Percentiles rank a stretch among this genome's conserved stretches.
Conservation (phyloP, 2,797 vertebrate genomes). For the Coilia nasus region DNA sequence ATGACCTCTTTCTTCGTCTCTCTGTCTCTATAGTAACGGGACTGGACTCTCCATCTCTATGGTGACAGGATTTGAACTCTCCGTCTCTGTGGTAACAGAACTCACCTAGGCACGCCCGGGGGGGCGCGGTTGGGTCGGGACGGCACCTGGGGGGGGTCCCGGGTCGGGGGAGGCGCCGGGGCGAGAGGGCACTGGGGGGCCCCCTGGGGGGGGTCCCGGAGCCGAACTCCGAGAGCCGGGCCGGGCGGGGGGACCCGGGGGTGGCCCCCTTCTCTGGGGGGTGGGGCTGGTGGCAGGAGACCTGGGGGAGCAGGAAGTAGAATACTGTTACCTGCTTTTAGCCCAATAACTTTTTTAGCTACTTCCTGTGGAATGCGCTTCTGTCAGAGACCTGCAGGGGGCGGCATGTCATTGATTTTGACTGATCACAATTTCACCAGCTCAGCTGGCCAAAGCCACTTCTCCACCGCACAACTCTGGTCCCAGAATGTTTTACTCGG, state of each 20-base stretch:
- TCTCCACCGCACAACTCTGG: too few species aligned
- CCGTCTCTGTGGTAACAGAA: slow-evolving; percentile 24
- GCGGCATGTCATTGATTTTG: slow-evolving; percentile 42
- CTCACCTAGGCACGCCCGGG: slow-evolving; percentile 97
- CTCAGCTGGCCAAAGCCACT: not conserved
- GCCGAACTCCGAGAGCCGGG: slow-evolving; percentile 92
- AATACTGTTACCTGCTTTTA: too few species aligned
- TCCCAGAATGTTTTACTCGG: not conserved
- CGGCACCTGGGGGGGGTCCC: slow-evolving; percentile 92
- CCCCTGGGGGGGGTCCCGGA: slow-evolving; percentile 89
- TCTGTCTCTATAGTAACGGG: not conserved
- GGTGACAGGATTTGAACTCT: too few species aligned
- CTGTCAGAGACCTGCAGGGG: slow-evolving; percentile 51
- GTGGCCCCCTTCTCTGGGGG: slow-evolving; percentile 91
- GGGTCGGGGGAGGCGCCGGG: slow-evolving; percentile 95
- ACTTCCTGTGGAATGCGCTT: not conserved
- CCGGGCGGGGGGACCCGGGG: slow-evolving; percentile 89
- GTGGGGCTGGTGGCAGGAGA: slow-evolving; percentile 96
- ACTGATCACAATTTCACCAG: not conserved
- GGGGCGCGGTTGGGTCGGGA: slow-evolving; percentile 96
- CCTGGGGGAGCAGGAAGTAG: slow-evolving; percentile 61
- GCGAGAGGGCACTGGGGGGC: slow-evolving; percentile 93
- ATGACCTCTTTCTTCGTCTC: not conserved
- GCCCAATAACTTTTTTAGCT: too few species aligned
- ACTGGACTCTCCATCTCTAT: too few species aligned